Conservation (phyloP, 1,140 invertebrate species). For the Lethrus apterus region DNA sequence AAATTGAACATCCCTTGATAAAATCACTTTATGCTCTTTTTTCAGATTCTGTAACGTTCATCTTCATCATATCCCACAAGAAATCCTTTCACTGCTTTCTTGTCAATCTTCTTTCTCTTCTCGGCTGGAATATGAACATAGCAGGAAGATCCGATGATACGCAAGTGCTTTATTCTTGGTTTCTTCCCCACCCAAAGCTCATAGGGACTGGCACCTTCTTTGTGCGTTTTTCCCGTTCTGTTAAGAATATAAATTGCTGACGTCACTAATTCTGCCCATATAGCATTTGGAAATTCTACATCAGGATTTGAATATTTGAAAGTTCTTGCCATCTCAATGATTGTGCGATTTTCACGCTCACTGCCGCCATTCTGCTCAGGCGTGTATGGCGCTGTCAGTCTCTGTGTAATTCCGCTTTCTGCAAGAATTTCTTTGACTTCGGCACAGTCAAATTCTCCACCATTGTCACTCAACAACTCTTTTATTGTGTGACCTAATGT, state of each 20-base stretch:
- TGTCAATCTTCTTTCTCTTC: slow-evolving; percentile 26
- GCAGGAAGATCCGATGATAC: slow-evolving; percentile 20
- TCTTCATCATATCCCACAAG: slow-evolving; percentile 31
- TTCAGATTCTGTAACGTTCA: no score
- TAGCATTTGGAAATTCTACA: slow-evolving; percentile 17
- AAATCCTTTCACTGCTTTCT: slow-evolving; percentile 26
- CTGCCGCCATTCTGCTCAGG: slow-evolving; percentile 41
- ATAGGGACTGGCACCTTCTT: slow-evolving; percentile 26
- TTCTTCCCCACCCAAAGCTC: slow-evolving; percentile 26
- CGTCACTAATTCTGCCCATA: slow-evolving; percentile 32
- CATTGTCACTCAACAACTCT: slow-evolving; percentile 21
- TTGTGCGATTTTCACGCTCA: slow-evolving; percentile 40
- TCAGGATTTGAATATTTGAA: no score
- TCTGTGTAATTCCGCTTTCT: slow-evolving; percentile 24
- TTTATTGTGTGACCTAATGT: slow-evolving; percentile 24
- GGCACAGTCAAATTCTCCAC: slow-evolving; percentile 25
- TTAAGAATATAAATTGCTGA: slow-evolving; percentile 32
- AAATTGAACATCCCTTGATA: not conserved
- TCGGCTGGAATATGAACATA: slow-evolving; percentile 28
- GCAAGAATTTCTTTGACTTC: slow-evolving; percentile 23
- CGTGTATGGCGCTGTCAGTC: slow-evolving; percentile 30
- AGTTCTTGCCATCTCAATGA: slow-evolving; percentile 36
- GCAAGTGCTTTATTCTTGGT: slow-evolving; percentile 14
- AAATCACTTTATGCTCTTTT: not conserved
- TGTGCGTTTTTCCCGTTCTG: slow-evolving; percentile 27